Evolutionary conservation across 2,797 vertebrate genomes (phyloP).

Genomic region (Parotocinclus haroldoi): DNA sequence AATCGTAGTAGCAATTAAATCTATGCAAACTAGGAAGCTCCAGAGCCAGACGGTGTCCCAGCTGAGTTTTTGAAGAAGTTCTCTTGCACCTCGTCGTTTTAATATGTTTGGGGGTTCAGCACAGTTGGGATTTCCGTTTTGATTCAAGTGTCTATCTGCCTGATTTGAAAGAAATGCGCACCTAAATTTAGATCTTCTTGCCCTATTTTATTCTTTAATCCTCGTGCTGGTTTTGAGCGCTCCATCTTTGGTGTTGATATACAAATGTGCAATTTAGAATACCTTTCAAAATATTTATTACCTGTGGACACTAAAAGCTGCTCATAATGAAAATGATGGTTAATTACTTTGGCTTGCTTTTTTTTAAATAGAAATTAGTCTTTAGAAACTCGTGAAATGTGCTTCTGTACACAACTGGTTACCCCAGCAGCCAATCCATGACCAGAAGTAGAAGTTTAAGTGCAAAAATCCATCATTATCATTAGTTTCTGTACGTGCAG

Average conservation of each 20-base stretch:
- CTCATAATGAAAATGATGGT: too few relatives aligned
- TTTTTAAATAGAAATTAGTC: too few relatives aligned
- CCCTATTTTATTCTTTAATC: constrained; percentile 11
- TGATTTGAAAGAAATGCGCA: constrained; percentile 6
- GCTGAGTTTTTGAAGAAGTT: constrained; percentile 16
- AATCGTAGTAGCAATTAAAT: constrained; percentile 11
- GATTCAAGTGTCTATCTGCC: constrained; percentile 10
- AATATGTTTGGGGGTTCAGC: constrained; percentile 14
- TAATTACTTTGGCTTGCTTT: too few relatives aligned
- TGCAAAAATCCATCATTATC: too few relatives aligned
- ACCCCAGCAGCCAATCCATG: too few relatives aligned
- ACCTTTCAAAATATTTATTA: background rate
- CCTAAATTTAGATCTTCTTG: constrained; percentile 17
- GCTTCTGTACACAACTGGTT: too few relatives aligned
- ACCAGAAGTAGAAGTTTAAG: too few relatives aligned
- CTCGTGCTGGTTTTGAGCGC: background rate
- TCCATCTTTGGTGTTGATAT: background rate
- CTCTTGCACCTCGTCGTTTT: constrained; percentile 6
- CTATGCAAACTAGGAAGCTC: constrained; percentile 6
- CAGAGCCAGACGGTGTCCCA: constrained; percentile 1
- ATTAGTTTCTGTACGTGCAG: too few relatives aligned
- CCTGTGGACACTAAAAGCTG: too few relatives aligned
- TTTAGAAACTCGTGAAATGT: too few relatives aligned
- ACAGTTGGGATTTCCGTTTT: constrained; percentile 17
- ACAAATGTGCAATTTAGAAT: background rate